These are phyloP conservation scores for Porites lobata DNA, from an alignment of 92 coral and sea anemone species.

Conservation along the genomic window DNA sequence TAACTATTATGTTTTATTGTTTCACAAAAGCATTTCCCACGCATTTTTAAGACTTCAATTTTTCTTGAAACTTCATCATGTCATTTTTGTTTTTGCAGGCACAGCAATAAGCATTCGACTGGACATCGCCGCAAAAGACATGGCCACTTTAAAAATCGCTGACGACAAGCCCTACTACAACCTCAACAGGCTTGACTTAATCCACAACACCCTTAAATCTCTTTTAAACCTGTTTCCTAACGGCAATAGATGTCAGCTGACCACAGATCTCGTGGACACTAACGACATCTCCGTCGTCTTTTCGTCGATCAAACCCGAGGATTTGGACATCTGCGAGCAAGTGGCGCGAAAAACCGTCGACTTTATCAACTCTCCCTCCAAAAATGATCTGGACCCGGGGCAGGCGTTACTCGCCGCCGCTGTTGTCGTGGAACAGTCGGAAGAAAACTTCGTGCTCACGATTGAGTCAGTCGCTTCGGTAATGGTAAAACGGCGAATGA, in stretches of 20 bases:
- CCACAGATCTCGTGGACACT: slow-evolving; percentile 83
- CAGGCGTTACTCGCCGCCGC: slow-evolving; percentile 80
- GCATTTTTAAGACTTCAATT: no score
- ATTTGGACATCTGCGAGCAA: slow-evolving; percentile 62
- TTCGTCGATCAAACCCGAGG: slow-evolving; percentile 57
- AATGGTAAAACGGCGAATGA: slow-evolving; percentile 30
- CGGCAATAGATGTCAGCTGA: slow-evolving; percentile 67
- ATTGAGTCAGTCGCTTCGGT: not conserved
- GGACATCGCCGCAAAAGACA: slow-evolving; percentile 76
- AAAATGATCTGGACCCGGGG: slow-evolving; percentile 57
- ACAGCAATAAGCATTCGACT: slow-evolving; percentile 83
- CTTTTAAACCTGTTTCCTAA: slow-evolving; percentile 52
- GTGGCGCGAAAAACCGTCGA: slow-evolving; percentile 68
- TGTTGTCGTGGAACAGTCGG: slow-evolving; percentile 44
- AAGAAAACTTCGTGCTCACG: slow-evolving; percentile 5
- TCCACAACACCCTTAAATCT: slow-evolving; percentile 57
- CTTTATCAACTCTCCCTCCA: slow-evolving; percentile 67
- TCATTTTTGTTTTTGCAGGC: slow-evolving; percentile 45
- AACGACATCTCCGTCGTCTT: slow-evolving; percentile 80
- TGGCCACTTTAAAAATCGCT: slow-evolving; percentile 39
- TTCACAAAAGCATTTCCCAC: no score
- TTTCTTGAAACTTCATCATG: no score
- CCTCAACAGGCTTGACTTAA: slow-evolving; percentile 57
- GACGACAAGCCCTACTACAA: slow-evolving; percentile 49
- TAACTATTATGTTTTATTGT: no score